Base-by-base conservation (phyloP, 2,797 vertebrate species). In the Amphiprion clarkii region DNA sequence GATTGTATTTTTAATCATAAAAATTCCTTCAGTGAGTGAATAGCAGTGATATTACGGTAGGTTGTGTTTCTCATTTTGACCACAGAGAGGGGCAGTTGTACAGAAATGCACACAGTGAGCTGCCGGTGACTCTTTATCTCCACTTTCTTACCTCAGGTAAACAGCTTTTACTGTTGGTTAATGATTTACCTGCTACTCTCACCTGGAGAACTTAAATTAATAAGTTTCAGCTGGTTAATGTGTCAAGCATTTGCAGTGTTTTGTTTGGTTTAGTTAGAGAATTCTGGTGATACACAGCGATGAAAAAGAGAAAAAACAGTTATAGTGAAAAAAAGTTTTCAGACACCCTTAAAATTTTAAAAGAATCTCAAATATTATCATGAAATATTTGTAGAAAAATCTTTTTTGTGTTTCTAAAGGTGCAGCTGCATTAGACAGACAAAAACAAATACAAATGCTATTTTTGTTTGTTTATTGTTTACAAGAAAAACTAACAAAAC, bases 61-160 rank as follows among this genome's bases (percentile, higher is more conserved):
- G 29, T 27, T 58, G 56, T 68, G 51, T 59, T 67, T 25, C 25
- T 61, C 40, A 23, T 58, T 70, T 29, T 52, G n/a, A 64, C 80
- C 85, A 72, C 73, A 55, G 49, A 68, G 81, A 76, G 69, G 79
- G 48, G 71, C 68, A 81, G 53, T 82, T 82, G 25, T 44, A 65
- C 57, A 78, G 63, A 40, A 3, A 46, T 33, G 65, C 53, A 62
- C 9, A 63, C 17, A 29, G 6, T n/a, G 2, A 62, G 23, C 54
- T 42, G 52, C 29, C 62, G 52, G 19, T 42, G 7, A 5, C 12
- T 33, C 13, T 9, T 53, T 31, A 44, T 6, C 27, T 21, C 10
- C 27, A 9, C 23, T 16, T 39, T 44, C 21, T 21, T 54, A 4
- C 42, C 3, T 21, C 13, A 29, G 3, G 10, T 51, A 8, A 75